Evolutionary conservation across 2,888 invertebrate genomes (phyloP), one percentile per base, ranked within the genome.

Genomic region (Nowickia ferox): DNA sequence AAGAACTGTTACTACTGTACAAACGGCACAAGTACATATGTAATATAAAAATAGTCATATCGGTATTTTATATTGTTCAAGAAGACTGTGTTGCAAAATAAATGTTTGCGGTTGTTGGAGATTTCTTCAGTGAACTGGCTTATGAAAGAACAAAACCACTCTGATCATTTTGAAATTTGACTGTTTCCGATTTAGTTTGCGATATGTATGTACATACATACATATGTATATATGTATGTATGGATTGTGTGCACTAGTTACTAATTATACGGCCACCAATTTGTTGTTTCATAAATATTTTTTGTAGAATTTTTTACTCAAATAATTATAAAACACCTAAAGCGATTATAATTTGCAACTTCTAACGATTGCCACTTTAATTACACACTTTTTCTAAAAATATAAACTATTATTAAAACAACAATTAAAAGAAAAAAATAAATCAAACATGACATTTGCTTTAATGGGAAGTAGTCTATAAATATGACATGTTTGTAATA

Each of bases 391-490:
- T 74, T 72, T 22, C 10, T 17, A 72, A 19, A 66, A 55, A 4
- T 6, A 15, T 15, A 59, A 51, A 46, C 51, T 48, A 44, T 57
- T n/a, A 80, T 66, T 80, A 63, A 57, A 19, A 59, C 44, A 63
- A 40, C 44, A 77, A 77, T 71, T 71, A 69, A 68, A 42, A 48
- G 9, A 30, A 55, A 81, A 44, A 48, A 3, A 42, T 9, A 38
- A 53, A 46, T 22, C 19, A 51, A 69, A 65, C 63, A 65, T 77
- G 71, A 44, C 44, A 77, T 51, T 44, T 71, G 11, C 57, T 57
- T 53, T 66, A 15, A 66, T 40, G n/a, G 13, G n/a, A 59, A 40
- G 17, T n/a, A 81, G 51, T 83, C 65, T 83, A 83, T 83, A 83
- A 72, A 83, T 83, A 83, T 65, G 40, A 72, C 30, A 59, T 66